These are phyloP conservation scores for Setophaga coronata DNA, from an alignment of 2,113 vertebrate genomes.

Conservation along the genomic window DNA sequence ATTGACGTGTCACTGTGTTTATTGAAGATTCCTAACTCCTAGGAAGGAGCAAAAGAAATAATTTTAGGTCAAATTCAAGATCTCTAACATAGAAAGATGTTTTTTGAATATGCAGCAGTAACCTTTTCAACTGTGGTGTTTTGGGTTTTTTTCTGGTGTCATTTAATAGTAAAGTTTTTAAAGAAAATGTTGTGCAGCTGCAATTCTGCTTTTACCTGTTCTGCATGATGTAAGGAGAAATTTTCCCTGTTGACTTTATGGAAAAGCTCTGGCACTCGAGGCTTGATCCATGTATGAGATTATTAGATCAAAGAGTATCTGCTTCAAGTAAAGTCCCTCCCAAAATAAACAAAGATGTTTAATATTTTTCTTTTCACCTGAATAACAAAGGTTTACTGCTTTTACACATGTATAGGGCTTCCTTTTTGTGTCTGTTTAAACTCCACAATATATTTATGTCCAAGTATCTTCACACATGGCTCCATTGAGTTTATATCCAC, in stretches of 20 bases:
- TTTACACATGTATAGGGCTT: not conserved
- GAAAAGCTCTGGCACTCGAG: not conserved
- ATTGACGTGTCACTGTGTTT: not conserved
- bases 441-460: not conserved
- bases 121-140: not conserved
- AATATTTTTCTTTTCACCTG: not conserved
- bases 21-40: not conserved
- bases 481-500: not conserved
- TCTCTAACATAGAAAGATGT: not conserved
- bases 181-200: not conserved
- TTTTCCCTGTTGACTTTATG: not conserved
- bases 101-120: not conserved
- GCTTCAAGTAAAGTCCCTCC: not conserved
- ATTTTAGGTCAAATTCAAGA: not conserved
- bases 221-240: not conserved
- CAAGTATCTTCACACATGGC: not conserved
- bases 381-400: not conserved
- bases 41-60: not conserved
- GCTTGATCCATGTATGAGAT: not conserved
- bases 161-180: not conserved
- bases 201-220: not conserved
- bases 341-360: not conserved
- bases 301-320: not conserved
- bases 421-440: not conserved
- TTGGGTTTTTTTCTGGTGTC: not conserved